These are phyloP conservation scores for Entomobrya multifasciata DNA, from an alignment of 2,888 invertebrate species.

Conservation along the genomic window DNA sequence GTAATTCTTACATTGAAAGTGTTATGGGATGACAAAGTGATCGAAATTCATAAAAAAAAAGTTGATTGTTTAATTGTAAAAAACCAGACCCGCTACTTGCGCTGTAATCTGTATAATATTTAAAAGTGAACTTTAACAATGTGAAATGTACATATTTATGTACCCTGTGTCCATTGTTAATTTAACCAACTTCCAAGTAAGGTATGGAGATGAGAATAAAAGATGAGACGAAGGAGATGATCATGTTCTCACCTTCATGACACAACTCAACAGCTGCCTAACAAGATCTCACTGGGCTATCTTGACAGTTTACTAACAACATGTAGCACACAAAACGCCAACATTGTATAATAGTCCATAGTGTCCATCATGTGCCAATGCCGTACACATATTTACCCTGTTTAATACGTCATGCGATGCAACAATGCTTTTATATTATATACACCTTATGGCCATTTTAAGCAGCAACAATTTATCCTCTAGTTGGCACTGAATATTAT, in stretches of 20 bases:
- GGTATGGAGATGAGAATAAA: slow-evolving; percentile 51
- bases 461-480: neutral
- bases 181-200: slow-evolving; percentile 66
- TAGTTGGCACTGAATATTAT: too few relatives aligned
- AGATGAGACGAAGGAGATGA: slow-evolving; percentile 50
- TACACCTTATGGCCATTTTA: neutral
- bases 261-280: slow-evolving; percentile 72
- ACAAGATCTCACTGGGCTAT: slow-evolving; percentile 61
- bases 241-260: slow-evolving; percentile 71
- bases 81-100: too few relatives aligned
- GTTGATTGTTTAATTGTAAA: too few relatives aligned
- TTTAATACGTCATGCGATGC: neutral
- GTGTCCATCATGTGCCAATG: slow-evolving; percentile 3
- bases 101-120: too few relatives aligned
- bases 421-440: neutral
- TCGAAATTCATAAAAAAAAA: too few relatives aligned
- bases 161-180: slow-evolving; percentile 50
- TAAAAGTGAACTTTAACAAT: neutral
- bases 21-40: too few relatives aligned
- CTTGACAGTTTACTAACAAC: slow-evolving; percentile 67
- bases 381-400: neutral
- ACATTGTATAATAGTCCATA: neutral
- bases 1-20: too few relatives aligned
- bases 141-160: neutral
- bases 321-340: neutral